Evolutionary conservation across 2,888 invertebrate species (phyloP).

Genomic region (Stenurella melanura): DNA sequence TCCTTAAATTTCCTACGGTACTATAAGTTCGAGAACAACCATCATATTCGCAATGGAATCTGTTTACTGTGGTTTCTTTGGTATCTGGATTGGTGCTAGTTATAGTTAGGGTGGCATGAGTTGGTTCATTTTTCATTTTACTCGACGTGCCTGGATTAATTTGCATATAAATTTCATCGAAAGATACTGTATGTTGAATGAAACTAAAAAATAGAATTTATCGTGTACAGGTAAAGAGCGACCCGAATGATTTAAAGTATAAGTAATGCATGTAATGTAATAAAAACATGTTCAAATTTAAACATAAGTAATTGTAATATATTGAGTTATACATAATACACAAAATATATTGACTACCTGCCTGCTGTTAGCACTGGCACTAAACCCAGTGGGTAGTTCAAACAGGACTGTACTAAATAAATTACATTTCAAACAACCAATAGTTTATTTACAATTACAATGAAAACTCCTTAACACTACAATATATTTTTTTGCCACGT

Average conservation of each 20-base stretch:
- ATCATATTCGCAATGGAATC: conserved; percentile 91
- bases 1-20: conserved; percentile 94
- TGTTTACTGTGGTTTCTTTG: conserved; percentile 77
- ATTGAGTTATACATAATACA: no score
- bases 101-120: conserved; percentile 81
- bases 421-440: no score
- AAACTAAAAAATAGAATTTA: conserved; percentile 75
- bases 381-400: no score
- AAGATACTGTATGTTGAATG: conserved; percentile 81
- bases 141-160: conserved; percentile 80
- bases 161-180: conserved; percentile 83
- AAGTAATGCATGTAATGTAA: background rate
- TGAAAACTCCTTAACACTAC: no score
- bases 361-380: no score
- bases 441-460: no score
- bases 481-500: no score
- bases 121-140: conserved; percentile 80
- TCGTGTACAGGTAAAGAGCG: background rate
- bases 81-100: conserved; percentile 77
- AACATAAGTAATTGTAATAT: background rate
- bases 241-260: background rate
- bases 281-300: background rate
- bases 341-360: no score
- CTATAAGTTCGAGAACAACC: conserved; percentile 93
- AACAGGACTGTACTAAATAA: no score